phyloP scores from a whole-genome alignment of 2,888 invertebrate genomes.

The Podabrus alpinus region DNA sequence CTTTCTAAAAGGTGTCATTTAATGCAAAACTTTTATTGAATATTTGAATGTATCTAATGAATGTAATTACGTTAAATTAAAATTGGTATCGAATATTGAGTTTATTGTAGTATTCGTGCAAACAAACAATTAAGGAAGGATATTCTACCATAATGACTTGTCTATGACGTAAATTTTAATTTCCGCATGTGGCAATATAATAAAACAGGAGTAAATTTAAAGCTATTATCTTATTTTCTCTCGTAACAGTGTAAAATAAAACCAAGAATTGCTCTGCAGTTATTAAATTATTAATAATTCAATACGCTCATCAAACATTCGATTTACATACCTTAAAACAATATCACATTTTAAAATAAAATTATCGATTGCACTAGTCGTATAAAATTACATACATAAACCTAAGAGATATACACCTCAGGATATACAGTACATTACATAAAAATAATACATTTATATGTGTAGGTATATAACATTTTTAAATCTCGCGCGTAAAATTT shows the following conservation, averaged over 20 bases:
- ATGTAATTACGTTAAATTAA: constrained; percentile 6
- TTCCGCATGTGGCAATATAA: constrained; percentile 33
- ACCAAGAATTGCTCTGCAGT: constrained; percentile 8
- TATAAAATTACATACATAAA: too few relatives aligned
- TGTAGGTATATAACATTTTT: too few relatives aligned
- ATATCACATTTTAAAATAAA: neutral
- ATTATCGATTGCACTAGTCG: neutral
- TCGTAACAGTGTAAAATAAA: constrained; percentile 11
- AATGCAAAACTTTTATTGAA: neutral
- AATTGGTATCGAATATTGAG: constrained; percentile 18
- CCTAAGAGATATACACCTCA: too few relatives aligned
- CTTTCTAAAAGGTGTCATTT: neutral
- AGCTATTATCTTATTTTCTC: constrained; percentile 9
- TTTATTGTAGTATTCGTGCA: constrained; percentile 30
- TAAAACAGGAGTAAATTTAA: constrained; percentile 30
- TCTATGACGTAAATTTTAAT: constrained; percentile 40
- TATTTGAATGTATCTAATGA: neutral
- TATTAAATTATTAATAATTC: constrained; percentile 6
- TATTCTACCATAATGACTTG: constrained; percentile 34
- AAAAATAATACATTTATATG: too few relatives aligned
- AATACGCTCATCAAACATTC: neutral
- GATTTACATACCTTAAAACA: neutral
- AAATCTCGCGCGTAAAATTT: neutral
- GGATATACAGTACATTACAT: too few relatives aligned
- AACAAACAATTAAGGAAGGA: constrained; percentile 36